Evolutionary conservation across 2,113 vertebrate species (phyloP).

Genomic region (Pholis gunnellus): DNA sequence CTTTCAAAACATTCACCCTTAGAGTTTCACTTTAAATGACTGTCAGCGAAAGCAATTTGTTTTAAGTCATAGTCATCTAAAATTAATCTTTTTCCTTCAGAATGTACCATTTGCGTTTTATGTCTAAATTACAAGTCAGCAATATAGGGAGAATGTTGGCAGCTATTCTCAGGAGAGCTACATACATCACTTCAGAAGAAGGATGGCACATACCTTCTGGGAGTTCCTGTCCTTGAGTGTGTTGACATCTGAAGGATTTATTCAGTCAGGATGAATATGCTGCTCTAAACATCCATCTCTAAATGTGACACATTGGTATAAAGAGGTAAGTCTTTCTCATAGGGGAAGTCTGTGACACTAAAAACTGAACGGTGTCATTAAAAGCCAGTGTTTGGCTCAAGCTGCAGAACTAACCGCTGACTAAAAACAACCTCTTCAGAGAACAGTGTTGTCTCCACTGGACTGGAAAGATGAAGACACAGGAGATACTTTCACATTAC

Average conservation of each 20-base stretch:
- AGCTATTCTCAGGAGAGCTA: slow-evolving; percentile 40
- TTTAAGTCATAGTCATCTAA: slow-evolving; percentile 45
- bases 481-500: neutral
- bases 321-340: slow-evolving; percentile 70
- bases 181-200: slow-evolving; percentile 46
- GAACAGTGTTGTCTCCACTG: neutral
- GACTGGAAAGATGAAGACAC: slow-evolving; percentile 8
- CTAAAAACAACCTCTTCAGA: slow-evolving; percentile 23
- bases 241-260: slow-evolving; percentile 75
- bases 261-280: slow-evolving; percentile 73
- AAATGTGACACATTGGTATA: slow-evolving; percentile 68
- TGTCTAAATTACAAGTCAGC: slow-evolving; percentile 48
- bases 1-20: neutral
- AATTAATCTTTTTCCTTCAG: slow-evolving; percentile 16
- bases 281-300: slow-evolving; percentile 71
- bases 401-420: slow-evolving; percentile 22
- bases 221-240: slow-evolving; percentile 73
- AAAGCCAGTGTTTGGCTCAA: slow-evolving; percentile 46
- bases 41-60: slow-evolving; percentile 27
- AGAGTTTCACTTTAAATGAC: slow-evolving; percentile 12
- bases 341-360: slow-evolving; percentile 45
- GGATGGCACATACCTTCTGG: slow-evolving; percentile 60
- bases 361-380: slow-evolving; percentile 37
- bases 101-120: slow-evolving; percentile 47
- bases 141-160: slow-evolving; percentile 33